Conservation (phyloP, 2,113 vertebrate genomes). For the Urocynchramus pylzowi region DNA sequence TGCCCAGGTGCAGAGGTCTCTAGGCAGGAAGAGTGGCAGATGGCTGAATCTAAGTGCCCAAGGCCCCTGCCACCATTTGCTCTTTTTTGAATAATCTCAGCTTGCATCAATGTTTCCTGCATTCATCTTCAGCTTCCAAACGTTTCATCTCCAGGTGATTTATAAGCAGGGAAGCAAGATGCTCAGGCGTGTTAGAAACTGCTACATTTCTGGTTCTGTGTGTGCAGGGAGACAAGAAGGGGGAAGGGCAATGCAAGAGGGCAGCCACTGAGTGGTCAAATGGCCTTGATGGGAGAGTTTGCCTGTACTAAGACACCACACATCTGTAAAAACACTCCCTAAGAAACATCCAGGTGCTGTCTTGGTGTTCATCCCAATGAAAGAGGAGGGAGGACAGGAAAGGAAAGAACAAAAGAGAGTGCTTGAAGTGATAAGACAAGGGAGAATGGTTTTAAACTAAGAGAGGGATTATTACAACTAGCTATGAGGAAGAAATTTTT, state of each 20-base stretch:
- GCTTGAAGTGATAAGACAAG: neutral
- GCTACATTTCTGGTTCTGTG: neutral
- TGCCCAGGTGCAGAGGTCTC: neutral
- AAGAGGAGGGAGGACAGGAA: neutral
- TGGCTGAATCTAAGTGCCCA: neutral
- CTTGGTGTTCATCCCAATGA: neutral
- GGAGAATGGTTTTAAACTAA: neutral
- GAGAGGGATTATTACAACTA: neutral
- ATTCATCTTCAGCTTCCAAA: neutral
- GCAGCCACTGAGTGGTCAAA: neutral
- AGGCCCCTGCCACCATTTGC: neutral
- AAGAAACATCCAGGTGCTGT: neutral
- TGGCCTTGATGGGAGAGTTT: neutral
- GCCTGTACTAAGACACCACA: neutral
- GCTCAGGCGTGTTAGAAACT: neutral
- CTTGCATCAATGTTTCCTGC: neutral
- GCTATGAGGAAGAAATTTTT: neutral
- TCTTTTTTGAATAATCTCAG: neutral
- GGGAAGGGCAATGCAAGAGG: accelerated
- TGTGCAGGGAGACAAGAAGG: neutral
- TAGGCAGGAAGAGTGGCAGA: neutral
- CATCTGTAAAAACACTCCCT: neutral
- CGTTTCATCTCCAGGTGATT: neutral
- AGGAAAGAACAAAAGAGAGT: neutral
- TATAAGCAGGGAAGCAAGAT: neutral